Percentiles rank a stretch among this genome's conserved stretches.
These are phyloP conservation scores for Beris chalybata DNA, from an alignment of 2,888 invertebrate genomes.

Conservation along the genomic window DNA sequence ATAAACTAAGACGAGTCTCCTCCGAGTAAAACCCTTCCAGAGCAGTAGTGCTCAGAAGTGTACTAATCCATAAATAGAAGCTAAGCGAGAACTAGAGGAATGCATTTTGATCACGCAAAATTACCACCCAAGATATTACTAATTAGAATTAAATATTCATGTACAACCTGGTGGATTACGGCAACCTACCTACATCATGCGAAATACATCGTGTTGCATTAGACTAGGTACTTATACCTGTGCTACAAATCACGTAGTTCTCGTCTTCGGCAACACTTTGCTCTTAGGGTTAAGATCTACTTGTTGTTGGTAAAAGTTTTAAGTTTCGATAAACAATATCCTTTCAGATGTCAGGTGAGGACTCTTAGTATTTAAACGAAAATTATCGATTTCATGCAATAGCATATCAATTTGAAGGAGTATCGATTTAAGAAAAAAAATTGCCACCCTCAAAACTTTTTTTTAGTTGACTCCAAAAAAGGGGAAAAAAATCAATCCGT, in stretches of 20 bases:
- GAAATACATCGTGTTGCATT: background rate
- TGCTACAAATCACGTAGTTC: slow-evolving; percentile 14
- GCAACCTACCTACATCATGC: background rate
- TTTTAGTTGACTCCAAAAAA: too few relatives aligned
- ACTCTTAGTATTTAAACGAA: too few relatives aligned
- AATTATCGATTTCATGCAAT: too few relatives aligned
- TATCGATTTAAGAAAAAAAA: too few relatives aligned
- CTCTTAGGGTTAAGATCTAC: background rate
- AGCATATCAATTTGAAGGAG: too few relatives aligned
- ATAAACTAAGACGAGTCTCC: too few relatives aligned
- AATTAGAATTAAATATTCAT: slow-evolving; percentile 36
- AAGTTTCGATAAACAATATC: too few relatives aligned
- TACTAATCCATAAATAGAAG: slow-evolving; percentile 7
- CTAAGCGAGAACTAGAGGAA: slow-evolving; percentile 34
- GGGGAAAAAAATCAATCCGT: too few relatives aligned
- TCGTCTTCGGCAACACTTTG: slow-evolving; percentile 7
- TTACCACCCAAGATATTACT: slow-evolving; percentile 29
- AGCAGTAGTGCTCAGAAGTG: background rate
- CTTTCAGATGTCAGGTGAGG: too few relatives aligned
- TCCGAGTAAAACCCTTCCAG: background rate
- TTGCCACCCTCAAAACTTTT: too few relatives aligned
- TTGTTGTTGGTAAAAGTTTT: too few relatives aligned
- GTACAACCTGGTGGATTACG: slow-evolving; percentile 5
- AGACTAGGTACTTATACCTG: slow-evolving; percentile 2
- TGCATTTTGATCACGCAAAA: slow-evolving; percentile 36